Conservation (phyloP, 2,888 invertebrate genomes). For the Ferrisia virgata region DNA sequence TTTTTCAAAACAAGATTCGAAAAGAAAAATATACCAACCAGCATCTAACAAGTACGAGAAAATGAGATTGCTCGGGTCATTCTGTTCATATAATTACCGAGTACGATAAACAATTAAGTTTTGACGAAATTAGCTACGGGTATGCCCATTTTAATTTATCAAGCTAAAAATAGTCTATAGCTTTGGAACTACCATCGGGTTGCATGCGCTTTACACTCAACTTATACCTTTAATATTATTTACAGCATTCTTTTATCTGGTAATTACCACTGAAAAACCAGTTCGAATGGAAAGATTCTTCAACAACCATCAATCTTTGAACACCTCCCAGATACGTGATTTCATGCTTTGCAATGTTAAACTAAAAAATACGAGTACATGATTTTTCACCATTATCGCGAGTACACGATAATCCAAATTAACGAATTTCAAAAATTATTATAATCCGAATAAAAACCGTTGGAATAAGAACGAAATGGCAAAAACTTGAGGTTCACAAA, state of each 20-base stretch:
- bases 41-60: neutral
- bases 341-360: neutral
- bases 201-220: neutral
- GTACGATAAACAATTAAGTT: slow-evolving; percentile 34
- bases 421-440: too few relatives aligned
- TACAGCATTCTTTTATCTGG: slow-evolving; percentile 21
- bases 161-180: slow-evolving; percentile 29
- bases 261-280: slow-evolving; percentile 14
- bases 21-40: neutral
- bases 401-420: too few relatives aligned
- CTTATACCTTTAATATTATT: slow-evolving; percentile 13
- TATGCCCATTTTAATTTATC: slow-evolving; percentile 24
- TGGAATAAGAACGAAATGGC: too few relatives aligned
- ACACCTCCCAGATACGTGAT: slow-evolving; percentile 32
- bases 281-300: slow-evolving; percentile 4
- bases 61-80: slow-evolving; percentile 32
- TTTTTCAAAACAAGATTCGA: neutral
- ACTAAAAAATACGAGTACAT: neutral
- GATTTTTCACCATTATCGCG: too few relatives aligned
- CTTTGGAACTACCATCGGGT: neutral
- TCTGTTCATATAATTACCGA: slow-evolving; percentile 16
- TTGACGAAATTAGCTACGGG: slow-evolving; percentile 23
- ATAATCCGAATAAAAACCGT: too few relatives aligned
- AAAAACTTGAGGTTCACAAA: too few relatives aligned
- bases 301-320: slow-evolving; percentile 25